Evolutionary conservation across 2,113 vertebrate genomes (phyloP).

Genomic region (Eleginops maclovinus): DNA sequence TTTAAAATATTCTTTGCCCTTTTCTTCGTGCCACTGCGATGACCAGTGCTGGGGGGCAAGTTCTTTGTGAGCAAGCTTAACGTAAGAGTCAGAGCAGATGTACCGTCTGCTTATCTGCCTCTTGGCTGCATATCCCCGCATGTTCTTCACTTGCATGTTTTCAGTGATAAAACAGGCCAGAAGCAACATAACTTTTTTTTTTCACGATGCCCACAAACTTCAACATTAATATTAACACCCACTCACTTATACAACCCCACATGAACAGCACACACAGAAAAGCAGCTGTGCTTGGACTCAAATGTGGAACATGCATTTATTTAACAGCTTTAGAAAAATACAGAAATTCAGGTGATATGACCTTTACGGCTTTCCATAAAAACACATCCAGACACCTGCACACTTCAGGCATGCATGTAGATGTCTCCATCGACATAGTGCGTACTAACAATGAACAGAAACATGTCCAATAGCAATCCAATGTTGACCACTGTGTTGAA

Average conservation of each 20-base stretch:
- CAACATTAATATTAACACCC: constrained; percentile 28
- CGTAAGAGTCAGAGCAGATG: background rate
- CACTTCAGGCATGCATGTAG: too few relatives aligned
- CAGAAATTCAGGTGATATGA: background rate
- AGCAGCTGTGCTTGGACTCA: background rate
- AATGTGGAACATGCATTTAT: background rate
- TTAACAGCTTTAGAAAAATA: background rate
- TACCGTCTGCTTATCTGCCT: constrained; percentile 12
- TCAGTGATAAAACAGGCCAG: constrained; percentile 15
- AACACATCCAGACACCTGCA: background rate
- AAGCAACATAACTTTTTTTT: constrained; percentile 10
- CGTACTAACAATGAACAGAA: background rate
- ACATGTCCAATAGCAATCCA: background rate
- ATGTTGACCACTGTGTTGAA: constrained; percentile 17
- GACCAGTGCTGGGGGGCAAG: constrained; percentile 3
- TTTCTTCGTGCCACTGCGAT: background rate
- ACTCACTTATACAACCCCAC: background rate
- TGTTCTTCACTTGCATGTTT: constrained; percentile 19
- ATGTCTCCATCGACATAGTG: background rate
- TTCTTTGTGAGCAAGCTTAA: constrained; percentile 21
- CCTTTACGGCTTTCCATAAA: background rate
- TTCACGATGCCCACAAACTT: background rate
- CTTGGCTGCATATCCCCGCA: constrained; percentile 5
- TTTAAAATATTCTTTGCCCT: background rate
- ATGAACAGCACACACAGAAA: background rate